These are phyloP conservation scores for Zygogramma bicolorata DNA, from an alignment of 2,888 invertebrate genomes.

Conservation along the genomic window DNA sequence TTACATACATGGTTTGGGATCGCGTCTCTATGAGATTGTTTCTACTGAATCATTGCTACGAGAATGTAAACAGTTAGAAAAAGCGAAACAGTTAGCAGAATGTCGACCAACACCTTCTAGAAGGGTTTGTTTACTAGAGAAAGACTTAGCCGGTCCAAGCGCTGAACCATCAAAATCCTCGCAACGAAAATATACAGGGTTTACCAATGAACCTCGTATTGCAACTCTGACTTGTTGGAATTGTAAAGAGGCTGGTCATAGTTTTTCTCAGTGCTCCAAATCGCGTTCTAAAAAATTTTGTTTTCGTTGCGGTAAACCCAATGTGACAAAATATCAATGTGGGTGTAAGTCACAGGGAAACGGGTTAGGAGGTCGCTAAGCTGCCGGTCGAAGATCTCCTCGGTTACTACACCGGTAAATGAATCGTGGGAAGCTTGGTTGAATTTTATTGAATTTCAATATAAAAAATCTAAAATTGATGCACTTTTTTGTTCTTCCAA, in stretches of 20 bases:
- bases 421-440: conserved; percentile 24
- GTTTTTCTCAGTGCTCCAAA: too few relatives aligned
- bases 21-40: conserved; percentile 4
- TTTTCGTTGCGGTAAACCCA: background rate
- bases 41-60: background rate
- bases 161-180: background rate
- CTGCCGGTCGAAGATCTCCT: conserved; percentile 15
- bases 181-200: background rate
- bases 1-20: conserved; percentile 12
- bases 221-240: conserved; percentile 15
- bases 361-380: background rate
- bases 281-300: background rate
- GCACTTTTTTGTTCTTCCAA: conserved; percentile 13
- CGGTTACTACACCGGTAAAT: conserved; percentile 12
- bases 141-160: conserved; percentile 2
- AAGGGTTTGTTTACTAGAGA: background rate
- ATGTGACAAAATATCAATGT: conserved; percentile 21
- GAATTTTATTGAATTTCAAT: conserved; percentile 15
- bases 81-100: background rate
- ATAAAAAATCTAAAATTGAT: background rate
- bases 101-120: background rate
- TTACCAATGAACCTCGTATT: background rate
- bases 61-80: background rate
- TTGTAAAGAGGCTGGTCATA: too few relatives aligned
- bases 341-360: background rate